Conservation (phyloP, 2,888 invertebrate species). For the Archips xylosteana region DNA sequence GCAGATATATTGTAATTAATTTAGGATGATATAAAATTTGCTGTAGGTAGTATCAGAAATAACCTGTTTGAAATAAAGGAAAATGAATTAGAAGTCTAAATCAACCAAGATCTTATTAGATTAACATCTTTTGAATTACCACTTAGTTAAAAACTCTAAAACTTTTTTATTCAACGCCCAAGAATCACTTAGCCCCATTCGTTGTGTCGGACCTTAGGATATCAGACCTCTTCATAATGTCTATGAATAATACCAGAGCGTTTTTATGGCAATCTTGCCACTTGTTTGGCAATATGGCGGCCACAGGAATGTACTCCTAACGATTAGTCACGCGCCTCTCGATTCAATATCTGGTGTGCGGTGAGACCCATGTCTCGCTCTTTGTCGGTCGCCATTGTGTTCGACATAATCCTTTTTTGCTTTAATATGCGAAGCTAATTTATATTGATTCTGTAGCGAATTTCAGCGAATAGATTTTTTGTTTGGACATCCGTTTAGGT, state of each 20-base stretch:
- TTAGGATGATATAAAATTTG: too few species aligned
- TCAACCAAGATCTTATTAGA: too few species aligned
- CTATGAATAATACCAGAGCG: constrained; percentile 35
- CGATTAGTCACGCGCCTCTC: constrained; percentile 49
- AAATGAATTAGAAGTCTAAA: too few species aligned
- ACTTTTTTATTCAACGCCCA: constrained; percentile 6
- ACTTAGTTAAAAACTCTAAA: neutral
- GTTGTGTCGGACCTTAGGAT: constrained; percentile 20
- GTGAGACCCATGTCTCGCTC: constrained; percentile 50
- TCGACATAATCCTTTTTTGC: constrained; percentile 60
- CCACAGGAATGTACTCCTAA: constrained; percentile 65
- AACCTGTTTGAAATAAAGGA: too few species aligned
- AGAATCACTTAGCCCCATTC: constrained; percentile 27
- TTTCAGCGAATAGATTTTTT: constrained; percentile 62
- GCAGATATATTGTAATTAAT: neutral
- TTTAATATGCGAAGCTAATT: constrained; percentile 62
- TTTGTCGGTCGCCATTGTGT: constrained; percentile 58
- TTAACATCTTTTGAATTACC: neutral
- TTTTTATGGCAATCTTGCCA: constrained; percentile 46
- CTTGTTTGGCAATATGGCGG: constrained; percentile 51
- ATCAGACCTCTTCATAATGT: constrained; percentile 22
- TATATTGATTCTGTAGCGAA: constrained; percentile 63
- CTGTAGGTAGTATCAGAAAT: too few species aligned
- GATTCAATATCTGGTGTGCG: constrained; percentile 62
- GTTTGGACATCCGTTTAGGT: constrained; percentile 49